These are phyloP conservation scores for Triplophysa tibetana DNA, from an alignment of 2,113 vertebrate species.

Conservation along the genomic window DNA sequence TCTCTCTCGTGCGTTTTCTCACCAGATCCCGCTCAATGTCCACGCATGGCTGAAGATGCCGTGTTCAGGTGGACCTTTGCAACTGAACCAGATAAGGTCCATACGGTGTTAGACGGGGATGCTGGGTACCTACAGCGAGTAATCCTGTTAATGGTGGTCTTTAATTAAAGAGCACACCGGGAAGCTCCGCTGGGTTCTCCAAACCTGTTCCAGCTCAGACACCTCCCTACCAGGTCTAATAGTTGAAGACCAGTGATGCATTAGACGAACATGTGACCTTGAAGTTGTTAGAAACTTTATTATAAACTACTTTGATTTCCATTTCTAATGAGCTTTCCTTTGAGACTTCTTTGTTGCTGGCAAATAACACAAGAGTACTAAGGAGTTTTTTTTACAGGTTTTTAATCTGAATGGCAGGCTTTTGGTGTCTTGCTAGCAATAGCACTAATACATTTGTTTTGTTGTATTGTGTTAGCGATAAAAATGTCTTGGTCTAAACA, in stretches of 20 bases:
- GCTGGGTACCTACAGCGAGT: slow-evolving; percentile 40
- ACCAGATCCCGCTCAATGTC: slow-evolving; percentile 6
- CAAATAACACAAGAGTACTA: too few species aligned
- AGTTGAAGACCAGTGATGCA: neutral
- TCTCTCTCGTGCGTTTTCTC: neutral
- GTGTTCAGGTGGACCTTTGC: slow-evolving; percentile 31
- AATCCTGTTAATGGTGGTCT: slow-evolving; percentile 39
- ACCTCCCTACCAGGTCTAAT: slow-evolving; percentile 29
- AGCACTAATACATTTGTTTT: too few species aligned
- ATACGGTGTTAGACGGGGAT: slow-evolving; percentile 38
- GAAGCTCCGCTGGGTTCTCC: slow-evolving; percentile 10
- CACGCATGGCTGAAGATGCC: slow-evolving; percentile 32
- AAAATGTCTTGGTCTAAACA: too few species aligned
- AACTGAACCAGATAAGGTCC: slow-evolving; percentile 32
- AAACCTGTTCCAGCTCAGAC: neutral
- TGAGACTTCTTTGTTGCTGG: too few species aligned
- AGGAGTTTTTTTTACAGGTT: too few species aligned
- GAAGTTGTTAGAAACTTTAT: slow-evolving; percentile 17
- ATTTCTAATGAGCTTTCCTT: too few species aligned
- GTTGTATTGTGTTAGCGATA: too few species aligned
- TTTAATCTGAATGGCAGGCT: too few species aligned
- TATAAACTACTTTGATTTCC: neutral
- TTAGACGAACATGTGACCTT: slow-evolving; percentile 5
- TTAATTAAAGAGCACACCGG: slow-evolving; percentile 45
- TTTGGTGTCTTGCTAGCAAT: too few species aligned